Evolutionary conservation across 1,140 invertebrate species (phyloP), one percentile per base, ranked within the genome.

Genomic region (Drosophila auraria): DNA sequence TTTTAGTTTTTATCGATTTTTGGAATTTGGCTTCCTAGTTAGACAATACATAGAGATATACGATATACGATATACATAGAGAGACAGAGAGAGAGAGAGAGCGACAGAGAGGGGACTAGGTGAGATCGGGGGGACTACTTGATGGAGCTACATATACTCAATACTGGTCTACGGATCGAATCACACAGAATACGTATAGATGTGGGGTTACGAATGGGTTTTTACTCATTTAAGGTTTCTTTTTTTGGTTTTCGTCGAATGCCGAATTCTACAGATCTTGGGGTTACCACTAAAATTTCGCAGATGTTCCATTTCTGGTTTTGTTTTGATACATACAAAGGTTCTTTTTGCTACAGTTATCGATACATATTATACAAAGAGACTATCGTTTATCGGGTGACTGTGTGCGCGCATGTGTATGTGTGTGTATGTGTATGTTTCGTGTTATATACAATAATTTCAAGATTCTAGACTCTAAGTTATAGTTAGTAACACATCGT

Each of bases 111-210:
- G 50, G 60, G 84, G 66, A 57, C 57, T 62, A 66, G 38, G 54
- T 69, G 64, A 57, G 30, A 58, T 61, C 17, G 33, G 53, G 54
- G 44, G 57, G 45, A 80, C 70, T 60, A 80, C 56, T 68, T 56
- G 57, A 60, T 65, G 59, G 65, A 80, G 71, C 84, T 87, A 87
- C 83, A 66, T 54, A 68, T 76, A 70, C 54, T 69, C 72, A 59
- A 45, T 58, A 65, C 57, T 53, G 5, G 27, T 30, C 81, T 87
- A 87, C 73, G 56, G 50, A 50, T 84, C 86, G 86, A 89, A 89
- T 89, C 78, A 89, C 84, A 89, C 78, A 79, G 64, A 87, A 84
- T 82, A 89, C 74, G 66, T 66, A 51, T 72, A 89, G 40, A 87
- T 57, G 66, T 76, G 66, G 60, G 66, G 68, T 80, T 83, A 87